Evolutionary conservation across 2,797 vertebrate genomes (phyloP).

Genomic region (Syndactyla subalaris): DNA sequence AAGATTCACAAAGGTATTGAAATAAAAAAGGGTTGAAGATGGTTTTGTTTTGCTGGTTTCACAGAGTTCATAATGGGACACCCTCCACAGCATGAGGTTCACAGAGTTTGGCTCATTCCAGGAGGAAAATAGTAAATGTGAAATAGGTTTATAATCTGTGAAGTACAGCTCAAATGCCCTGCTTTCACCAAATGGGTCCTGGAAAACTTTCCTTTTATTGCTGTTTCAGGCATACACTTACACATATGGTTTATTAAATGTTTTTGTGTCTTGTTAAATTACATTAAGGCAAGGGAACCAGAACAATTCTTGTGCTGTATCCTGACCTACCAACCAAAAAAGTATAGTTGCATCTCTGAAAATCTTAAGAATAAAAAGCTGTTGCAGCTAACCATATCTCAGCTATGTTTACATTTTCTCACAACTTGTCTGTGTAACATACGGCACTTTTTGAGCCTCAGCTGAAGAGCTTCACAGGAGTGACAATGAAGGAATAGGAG

Average conservation of each 20-base stretch:
- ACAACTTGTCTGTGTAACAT: not conserved
- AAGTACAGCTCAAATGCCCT: not conserved
- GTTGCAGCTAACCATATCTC: not conserved
- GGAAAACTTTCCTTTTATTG: not conserved
- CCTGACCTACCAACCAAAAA: not conserved
- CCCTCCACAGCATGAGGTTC: not conserved
- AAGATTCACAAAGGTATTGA: slow-evolving; percentile 14
- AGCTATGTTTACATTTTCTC: not conserved
- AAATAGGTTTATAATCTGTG: slow-evolving; percentile 35
- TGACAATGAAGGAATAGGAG: not conserved
- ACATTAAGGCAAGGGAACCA: not conserved
- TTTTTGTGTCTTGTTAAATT: not conserved
- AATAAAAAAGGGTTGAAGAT: not conserved
- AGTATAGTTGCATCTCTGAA: not conserved
- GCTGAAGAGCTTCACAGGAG: not conserved
- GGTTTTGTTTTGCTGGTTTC: slow-evolving; percentile 54
- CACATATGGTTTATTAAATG: not conserved
- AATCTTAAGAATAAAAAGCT: not conserved
- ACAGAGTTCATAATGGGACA: slow-evolving; percentile 41
- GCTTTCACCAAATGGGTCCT: not conserved
- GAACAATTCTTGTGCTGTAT: not conserved
- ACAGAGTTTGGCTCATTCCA: not conserved
- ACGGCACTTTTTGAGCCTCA: not conserved
- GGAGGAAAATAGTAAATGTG: slow-evolving; percentile 1
- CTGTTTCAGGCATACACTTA: not conserved